Conservation (phyloP, 2,888 invertebrate species). For the Boloria selene region DNA sequence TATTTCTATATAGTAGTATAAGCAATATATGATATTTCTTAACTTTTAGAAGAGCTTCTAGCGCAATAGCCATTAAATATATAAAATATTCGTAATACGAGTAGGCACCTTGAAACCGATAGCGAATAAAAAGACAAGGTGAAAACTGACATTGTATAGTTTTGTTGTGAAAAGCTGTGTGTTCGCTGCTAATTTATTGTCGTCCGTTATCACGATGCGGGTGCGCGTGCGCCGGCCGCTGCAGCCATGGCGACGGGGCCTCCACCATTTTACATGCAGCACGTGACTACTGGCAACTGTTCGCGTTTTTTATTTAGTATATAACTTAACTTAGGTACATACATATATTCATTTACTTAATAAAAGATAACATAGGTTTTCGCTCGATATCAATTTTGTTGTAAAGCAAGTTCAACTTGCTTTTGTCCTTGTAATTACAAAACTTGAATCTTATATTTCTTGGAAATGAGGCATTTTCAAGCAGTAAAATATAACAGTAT, state of each 20-base stretch:
- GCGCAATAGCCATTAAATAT: neutral
- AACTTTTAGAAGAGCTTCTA: too few relatives aligned
- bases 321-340: neutral
- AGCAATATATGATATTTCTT: too few relatives aligned
- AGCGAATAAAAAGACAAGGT: conserved; percentile 67
- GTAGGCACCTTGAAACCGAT: conserved; percentile 41
- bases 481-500: too few relatives aligned
- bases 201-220: conserved; percentile 78
- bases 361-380: too few relatives aligned
- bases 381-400: too few relatives aligned
- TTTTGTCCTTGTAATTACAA: too few relatives aligned
- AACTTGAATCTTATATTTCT: too few relatives aligned
- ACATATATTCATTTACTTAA: neutral
- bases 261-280: conserved; percentile 65
- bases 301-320: conserved; percentile 45
- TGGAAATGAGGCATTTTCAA: too few relatives aligned
- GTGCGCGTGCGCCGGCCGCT: conserved; percentile 65
- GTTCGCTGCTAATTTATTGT: conserved; percentile 70
- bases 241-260: conserved; percentile 55
- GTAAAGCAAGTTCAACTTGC: too few relatives aligned
- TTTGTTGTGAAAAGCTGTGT: conserved; percentile 74
- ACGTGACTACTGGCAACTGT: conserved; percentile 67
- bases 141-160: conserved; percentile 65
- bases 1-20: too few relatives aligned
- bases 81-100: conserved; percentile 4